These are phyloP conservation scores for Gonatopus flavifemur DNA, from an alignment of 1,140 invertebrate species.

Conservation along the genomic window DNA sequence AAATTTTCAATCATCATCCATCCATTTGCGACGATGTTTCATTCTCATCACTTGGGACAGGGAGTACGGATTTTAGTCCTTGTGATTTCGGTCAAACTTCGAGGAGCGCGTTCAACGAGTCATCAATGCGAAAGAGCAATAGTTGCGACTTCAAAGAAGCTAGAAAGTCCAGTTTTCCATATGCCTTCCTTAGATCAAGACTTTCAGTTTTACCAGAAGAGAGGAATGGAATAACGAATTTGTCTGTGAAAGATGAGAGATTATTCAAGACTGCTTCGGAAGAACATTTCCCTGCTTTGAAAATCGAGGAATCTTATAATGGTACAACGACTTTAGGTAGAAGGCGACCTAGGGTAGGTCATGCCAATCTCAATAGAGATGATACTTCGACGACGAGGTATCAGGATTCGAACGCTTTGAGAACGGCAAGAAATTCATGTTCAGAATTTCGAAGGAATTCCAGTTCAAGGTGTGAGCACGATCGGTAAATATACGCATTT, in stretches of 20 bases:
- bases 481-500: too few species aligned
- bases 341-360: constrained; percentile 36
- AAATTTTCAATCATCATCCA: constrained; percentile 29
- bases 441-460: constrained; percentile 32
- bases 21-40: not conserved
- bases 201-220: constrained; percentile 76
- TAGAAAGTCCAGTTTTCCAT: constrained; percentile 72
- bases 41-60: constrained; percentile 1
- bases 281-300: constrained; percentile 52
- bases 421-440: constrained; percentile 39
- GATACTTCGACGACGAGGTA: constrained; percentile 19
- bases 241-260: constrained; percentile 44
- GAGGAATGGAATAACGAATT: constrained; percentile 53
- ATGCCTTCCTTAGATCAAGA: constrained; percentile 75
- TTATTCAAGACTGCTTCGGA: constrained; percentile 55
- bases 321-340: constrained; percentile 51
- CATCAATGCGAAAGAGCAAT: constrained; percentile 42
- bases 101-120: constrained; percentile 28
- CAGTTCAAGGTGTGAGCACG: constrained; percentile 34
- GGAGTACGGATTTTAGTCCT: constrained; percentile 35
- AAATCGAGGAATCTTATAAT: constrained; percentile 47
- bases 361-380: not conserved
- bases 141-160: constrained; percentile 53
- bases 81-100: constrained; percentile 46
- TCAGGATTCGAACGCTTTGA: constrained; percentile 24